Base-by-base conservation (phyloP, 2,888 invertebrate species). In the Taphrorychus bicolor region DNA sequence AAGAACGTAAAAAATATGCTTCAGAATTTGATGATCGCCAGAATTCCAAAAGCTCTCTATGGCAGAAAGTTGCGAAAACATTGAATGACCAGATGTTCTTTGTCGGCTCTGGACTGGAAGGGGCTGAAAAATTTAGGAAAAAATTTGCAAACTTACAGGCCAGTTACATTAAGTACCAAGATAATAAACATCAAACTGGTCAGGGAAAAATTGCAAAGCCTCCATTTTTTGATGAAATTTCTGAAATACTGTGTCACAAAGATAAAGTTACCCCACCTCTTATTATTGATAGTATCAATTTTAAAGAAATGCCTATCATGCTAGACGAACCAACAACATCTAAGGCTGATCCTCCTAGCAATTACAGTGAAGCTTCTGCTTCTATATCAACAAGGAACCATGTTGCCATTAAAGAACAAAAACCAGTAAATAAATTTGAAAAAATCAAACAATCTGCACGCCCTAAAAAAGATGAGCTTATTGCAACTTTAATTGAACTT, bases 131-230 rank as follows among this genome's bases (percentile, higher is more conserved):
- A 59, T 66, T 59, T 40, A 21, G 66, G 16, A 56, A 70, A 24
- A 70, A 70, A 32, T 70, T 70, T 59, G 22, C 59, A 5, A 70
- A 70, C 32, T 24, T 70, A 16, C 70, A 70, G 45, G 16, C 42
- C 9, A 53, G 54, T 11, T 70, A 70, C 57, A n/a, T 59, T 3
- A 70, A 54, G 48, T 56, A 17, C n/a, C n/a, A n/a, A n/a, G n/a
- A n/a, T n/a, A n/a, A n/a, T n/a, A n/a, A n/a, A n/a, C n/a, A n/a
- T n/a, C 11, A 23, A 5, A 61, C 66, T 40, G 66, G 61, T 16
- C 59, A 57, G 32, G 60, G 57, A 2, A 56, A 66, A 40, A n/a
- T 62, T 5, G 32, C n/a, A 21, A 53, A 51, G 17, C 58, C 59
- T 5, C 57, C 52, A 18, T 67, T 42, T 54, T 67, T 45, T 48